Evolutionary conservation across 2,888 invertebrate species (phyloP), one percentile per base, ranked within the genome.

Genomic region (Cylloceria caligata): DNA sequence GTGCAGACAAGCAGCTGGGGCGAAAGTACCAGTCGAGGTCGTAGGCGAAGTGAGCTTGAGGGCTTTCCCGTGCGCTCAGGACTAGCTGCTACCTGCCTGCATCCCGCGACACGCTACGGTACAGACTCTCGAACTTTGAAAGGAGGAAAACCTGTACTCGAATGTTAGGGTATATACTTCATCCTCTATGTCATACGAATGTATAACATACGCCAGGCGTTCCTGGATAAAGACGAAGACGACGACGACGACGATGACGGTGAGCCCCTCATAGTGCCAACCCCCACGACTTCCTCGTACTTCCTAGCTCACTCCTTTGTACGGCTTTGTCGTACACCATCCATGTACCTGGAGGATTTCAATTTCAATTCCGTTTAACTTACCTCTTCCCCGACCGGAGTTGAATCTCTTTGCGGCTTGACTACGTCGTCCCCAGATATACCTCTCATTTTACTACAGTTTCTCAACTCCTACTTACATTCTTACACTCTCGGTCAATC

Each of bases 111-210:
- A 68, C 76, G 24, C 36, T n/a, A 47, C 19, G 34, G 68, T 24
- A 68, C 68, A 30, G 68, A 57, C 39, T 60, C 45, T 55, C 36
- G 30, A 78, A 74, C 65, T 78, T 78, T 65, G 57, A 78, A 78
- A 78, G 74, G 57, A 81, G 67, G 68, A 78, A 78, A 78, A 74
- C 57, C 65, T 78, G 57, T 74, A 74, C 77, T 73, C 55, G 64
- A 71, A 74, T 36, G 69, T 74, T 73, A 39, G 42, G 13, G 39
- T 60, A 60, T 60, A 72, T 60, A 60, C 60, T 24, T 60, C 47
- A 47, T 49, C 24, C 65, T 9, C 39, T 39, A 27, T 42, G 42
- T 42, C 55, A 21, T 45, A 7, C 21, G 30, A 13, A 45, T 67
- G 45, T 34, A 45, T 57, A 72, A 72, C 73, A 64, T 72, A 57